Evolutionary conservation across 1,140 invertebrate species (phyloP).

Genomic region (Linepithema humile): DNA sequence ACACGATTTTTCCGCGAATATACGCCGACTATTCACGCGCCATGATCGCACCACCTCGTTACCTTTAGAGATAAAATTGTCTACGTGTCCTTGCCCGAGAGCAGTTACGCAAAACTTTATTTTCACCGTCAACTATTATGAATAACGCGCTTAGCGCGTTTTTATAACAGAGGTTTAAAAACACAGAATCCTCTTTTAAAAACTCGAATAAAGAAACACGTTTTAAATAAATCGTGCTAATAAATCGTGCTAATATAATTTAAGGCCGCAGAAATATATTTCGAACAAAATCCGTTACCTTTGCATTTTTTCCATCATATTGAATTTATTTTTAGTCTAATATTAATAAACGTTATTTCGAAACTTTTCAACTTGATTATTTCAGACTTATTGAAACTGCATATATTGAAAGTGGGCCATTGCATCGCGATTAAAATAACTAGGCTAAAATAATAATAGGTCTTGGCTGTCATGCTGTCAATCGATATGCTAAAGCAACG

Average conservation of each 20-base stretch:
- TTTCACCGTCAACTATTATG: background rate
- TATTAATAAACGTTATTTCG: background rate
- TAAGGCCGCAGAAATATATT: background rate
- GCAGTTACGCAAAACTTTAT: constrained; percentile 5
- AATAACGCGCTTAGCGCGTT: background rate
- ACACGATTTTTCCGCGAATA: constrained; percentile 42
- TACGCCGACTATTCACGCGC: constrained; percentile 14
- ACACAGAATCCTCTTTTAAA: background rate
- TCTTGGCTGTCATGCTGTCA: background rate
- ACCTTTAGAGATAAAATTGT: constrained; percentile 23
- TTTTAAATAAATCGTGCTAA: background rate
- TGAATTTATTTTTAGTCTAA: background rate
- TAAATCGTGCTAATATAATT: background rate
- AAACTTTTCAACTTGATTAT: no score
- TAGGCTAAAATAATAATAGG: constrained; percentile 17
- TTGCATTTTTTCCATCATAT: no score
- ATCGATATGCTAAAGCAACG: constrained; percentile 30
- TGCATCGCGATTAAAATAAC: constrained; percentile 22
- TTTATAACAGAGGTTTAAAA: background rate
- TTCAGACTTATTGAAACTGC: no score
- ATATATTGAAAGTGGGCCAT: background rate
- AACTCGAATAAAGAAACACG: no score
- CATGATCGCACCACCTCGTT: constrained; percentile 17
- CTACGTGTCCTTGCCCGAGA: background rate
- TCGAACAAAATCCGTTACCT: background rate